Conservation (phyloP, 2,113 vertebrate genomes). For the Pterocles gutturalis region DNA sequence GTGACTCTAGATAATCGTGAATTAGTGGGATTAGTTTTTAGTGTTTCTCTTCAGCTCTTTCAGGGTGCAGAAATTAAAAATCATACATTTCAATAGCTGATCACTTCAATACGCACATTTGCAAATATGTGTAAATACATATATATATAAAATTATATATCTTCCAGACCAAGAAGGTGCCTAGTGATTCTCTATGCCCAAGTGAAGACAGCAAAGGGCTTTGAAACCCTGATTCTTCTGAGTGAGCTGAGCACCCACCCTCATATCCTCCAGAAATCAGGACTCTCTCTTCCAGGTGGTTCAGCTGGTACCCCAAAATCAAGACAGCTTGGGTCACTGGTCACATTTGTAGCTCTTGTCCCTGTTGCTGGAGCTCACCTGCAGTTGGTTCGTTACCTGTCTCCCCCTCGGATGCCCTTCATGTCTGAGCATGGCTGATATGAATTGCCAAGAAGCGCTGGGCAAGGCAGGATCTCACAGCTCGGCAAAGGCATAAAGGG, state of each 20-base stretch:
- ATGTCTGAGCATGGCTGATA: not conserved
- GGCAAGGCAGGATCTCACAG: not conserved
- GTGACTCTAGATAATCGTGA: not conserved
- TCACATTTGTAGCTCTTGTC: not conserved
- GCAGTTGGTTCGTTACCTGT: not conserved
- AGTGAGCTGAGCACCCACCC: not conserved
- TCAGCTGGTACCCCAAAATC: not conserved
- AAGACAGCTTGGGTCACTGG: not conserved
- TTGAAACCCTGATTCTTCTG: not conserved
- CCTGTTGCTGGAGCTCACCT: not conserved
- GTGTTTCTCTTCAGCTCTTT: not conserved
- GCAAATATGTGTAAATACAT: not conserved
- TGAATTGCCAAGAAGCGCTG: not conserved
- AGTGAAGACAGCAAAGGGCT: not conserved
- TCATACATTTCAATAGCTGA: not conserved
- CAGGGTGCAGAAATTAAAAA: not conserved
- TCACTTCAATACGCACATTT: not conserved
- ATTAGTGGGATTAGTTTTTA: not conserved
- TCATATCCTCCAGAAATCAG: not conserved
- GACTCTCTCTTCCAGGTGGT: not conserved
- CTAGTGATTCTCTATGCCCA: not conserved
- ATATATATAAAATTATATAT: not conserved
- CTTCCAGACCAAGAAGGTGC: conserved; percentile 12
- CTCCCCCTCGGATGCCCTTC: not conserved
- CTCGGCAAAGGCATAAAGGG: not conserved